Base-by-base conservation (phyloP, 2,888 invertebrate species). In the Hypomecis atomaria region DNA sequence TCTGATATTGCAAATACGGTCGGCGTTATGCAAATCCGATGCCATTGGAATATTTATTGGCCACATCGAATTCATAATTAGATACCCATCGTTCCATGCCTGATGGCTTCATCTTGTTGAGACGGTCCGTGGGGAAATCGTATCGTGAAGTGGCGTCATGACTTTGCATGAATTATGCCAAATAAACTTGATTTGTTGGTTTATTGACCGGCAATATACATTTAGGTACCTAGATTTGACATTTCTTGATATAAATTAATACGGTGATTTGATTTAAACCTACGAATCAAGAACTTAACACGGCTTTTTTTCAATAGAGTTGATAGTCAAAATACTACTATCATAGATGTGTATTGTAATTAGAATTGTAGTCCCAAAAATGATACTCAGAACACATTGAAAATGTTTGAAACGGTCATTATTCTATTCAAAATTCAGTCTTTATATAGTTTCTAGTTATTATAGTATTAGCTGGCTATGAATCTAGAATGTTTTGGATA, bases 61-160 rank as follows among this genome's bases (percentile, higher is more conserved):
- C 75, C 75, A 79, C 83, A 86, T 88, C 85, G 87, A 88, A 88
- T 88, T 85, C 81, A 83, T 90, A 92, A 92, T 92, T 90, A 90
- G 87, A 89, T 87, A 86, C 57, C 60, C 65, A 57, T 65, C 64
- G 59, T 45, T 54, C 52, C 53, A 62, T 54, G 81, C 56, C 84
- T 83, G 44, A 63, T 59, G 81, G 50, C 84, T 83, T 77, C 78
- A 79, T 82, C 81, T 82, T 78, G 78, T 68, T 70, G 70, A 69
- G 70, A 70, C 62, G 64, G 78, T 84, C 92, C 85, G 67, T 62
- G 34, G 92, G 92, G 92, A 90, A 90, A 91, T 90, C 78, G 83
- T 78, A 77, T 81, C 73, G 72, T 74, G 81, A 81, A 83, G 83
- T 84, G 86, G 85, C 82, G 78, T 75, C 80, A 82, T 81, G 85